Conservation (phyloP, 2,888 invertebrate species). For the Lasioglossum lativentre region DNA sequence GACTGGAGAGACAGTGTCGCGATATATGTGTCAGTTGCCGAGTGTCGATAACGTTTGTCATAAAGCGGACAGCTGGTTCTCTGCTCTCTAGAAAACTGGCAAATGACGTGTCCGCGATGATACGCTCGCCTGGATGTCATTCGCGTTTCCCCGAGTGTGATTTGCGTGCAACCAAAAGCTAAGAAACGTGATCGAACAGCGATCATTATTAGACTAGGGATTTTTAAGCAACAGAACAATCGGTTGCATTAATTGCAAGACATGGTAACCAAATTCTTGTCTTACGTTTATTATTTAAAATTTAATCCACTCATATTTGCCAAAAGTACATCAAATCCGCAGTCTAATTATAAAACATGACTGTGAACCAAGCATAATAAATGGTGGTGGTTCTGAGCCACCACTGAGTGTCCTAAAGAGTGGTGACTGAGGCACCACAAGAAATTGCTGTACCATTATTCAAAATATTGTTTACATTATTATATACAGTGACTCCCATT, state of each 20-base stretch:
- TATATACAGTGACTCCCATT: too few species aligned
- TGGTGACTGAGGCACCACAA: too few species aligned
- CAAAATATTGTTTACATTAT: too few species aligned
- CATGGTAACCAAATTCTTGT: too few species aligned
- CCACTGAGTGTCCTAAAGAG: too few species aligned
- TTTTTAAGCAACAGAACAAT: not conserved
- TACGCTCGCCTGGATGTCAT: not conserved
- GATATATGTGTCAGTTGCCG: slow-evolving; percentile 82
- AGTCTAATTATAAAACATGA: not conserved
- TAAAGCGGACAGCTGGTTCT: slow-evolving; percentile 41
- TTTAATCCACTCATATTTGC: too few species aligned
- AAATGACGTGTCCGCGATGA: slow-evolving; percentile 10
- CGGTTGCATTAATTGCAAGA: not conserved
- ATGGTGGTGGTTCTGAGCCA: too few species aligned
- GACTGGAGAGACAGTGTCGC: slow-evolving; percentile 67
- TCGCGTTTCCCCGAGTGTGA: not conserved
- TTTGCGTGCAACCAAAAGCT: not conserved
- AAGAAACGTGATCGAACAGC: not conserved
- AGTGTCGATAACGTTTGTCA: slow-evolving; percentile 83
- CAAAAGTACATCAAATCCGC: too few species aligned
- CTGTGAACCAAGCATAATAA: not conserved
- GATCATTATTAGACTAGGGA: not conserved
- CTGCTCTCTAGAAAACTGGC: slow-evolving; percentile 14
- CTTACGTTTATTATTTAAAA: too few species aligned
- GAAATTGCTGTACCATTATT: too few species aligned